Evolutionary conservation across 2,888 invertebrate species (phyloP).

Genomic region (Conchocele bisecta): DNA sequence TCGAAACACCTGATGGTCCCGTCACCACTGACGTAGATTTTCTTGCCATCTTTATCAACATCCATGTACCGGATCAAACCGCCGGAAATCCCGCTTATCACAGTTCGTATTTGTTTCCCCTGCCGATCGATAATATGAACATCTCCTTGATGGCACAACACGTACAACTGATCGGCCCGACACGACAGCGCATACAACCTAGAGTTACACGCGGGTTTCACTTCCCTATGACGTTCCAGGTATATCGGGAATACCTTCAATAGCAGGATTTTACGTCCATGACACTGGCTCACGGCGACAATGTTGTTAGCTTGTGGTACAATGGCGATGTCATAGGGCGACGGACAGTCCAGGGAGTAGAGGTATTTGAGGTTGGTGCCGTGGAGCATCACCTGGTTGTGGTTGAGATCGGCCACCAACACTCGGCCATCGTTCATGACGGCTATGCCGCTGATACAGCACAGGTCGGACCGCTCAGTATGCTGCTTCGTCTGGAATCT

Average conservation of each 20-base stretch:
- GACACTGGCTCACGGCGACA: conserved; percentile 42
- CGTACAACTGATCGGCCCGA: conserved; percentile 18
- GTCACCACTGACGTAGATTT: conserved; percentile 33
- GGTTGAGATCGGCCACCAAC: conserved; percentile 48
- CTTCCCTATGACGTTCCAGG: conserved; percentile 32
- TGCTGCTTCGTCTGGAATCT: conserved; percentile 52
- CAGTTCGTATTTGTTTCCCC: too few relatives aligned
- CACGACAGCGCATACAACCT: conserved; percentile 34
- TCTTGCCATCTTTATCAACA: conserved; percentile 10
- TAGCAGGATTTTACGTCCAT: conserved; percentile 43
- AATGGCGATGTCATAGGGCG: conserved; percentile 33
- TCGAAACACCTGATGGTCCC: conserved; percentile 35
- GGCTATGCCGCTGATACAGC: conserved; percentile 40
- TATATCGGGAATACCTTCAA: conserved; percentile 45
- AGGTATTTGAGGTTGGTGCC: conserved; percentile 44
- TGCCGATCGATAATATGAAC: conserved; percentile 40
- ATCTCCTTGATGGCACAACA: conserved; percentile 43
- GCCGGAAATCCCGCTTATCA: conserved; percentile 13
- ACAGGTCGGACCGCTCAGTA: conserved; percentile 44
- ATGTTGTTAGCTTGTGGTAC: too few relatives aligned
- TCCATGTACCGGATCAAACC: conserved; percentile 39
- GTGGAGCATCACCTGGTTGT: conserved; percentile 48
- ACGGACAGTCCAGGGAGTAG: conserved; percentile 43
- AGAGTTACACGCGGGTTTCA: conserved; percentile 30
- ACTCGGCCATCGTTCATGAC: conserved; percentile 46